Base-by-base conservation (phyloP, 2,888 invertebrate genomes). In the Aleiodes testaceus region DNA sequence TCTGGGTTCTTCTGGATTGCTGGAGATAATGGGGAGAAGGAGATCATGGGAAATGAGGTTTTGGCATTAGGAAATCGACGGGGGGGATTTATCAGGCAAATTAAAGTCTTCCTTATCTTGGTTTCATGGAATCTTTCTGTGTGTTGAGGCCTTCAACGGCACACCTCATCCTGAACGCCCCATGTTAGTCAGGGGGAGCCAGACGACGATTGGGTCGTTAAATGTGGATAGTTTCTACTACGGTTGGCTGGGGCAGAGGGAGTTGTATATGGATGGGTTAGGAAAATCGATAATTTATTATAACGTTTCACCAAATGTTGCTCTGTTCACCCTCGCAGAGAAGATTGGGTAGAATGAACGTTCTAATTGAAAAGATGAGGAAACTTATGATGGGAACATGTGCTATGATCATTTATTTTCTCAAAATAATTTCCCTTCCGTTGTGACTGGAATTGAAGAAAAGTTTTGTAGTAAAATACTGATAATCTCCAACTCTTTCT, bases 251-350 rank as follows among this genome's bases (percentile, higher is more conserved):
- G 59, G 59, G 53, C 7, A 53, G 53, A 26, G 53, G 26, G 11
- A 50, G 50, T 11, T 11, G 53, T 22, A 9, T 36, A 16, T 36
- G 14, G 16, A 42, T 3, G 30, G 59, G 59, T 59, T 59, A 30
- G 59, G 59, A 59, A 70, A 70, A 70, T 70, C 66, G 55, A 70
- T 70, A 70, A 70, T 70, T 70, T 66, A 59, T 59, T 61, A 49
- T 36, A 70, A 66, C 49, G 65, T 55, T 70, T 26, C 36, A 66
- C 65, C 59, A 70, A 70, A 70, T 70, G 49, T 66, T 14, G 26
- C 59, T 36, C 49, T 18, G 70, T 55, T 66, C 36, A 55, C 42
- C 59, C 14, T n/a, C 5, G 26, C 5, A 26, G 26, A 2, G 3
- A 26, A 26, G 5, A 5, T 26, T 5, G 26, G 26, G 26, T 16